Evolutionary conservation across 2,888 invertebrate genomes (phyloP), one percentile per base, ranked within the genome.

Genomic region (Monoplex corrugatus): DNA sequence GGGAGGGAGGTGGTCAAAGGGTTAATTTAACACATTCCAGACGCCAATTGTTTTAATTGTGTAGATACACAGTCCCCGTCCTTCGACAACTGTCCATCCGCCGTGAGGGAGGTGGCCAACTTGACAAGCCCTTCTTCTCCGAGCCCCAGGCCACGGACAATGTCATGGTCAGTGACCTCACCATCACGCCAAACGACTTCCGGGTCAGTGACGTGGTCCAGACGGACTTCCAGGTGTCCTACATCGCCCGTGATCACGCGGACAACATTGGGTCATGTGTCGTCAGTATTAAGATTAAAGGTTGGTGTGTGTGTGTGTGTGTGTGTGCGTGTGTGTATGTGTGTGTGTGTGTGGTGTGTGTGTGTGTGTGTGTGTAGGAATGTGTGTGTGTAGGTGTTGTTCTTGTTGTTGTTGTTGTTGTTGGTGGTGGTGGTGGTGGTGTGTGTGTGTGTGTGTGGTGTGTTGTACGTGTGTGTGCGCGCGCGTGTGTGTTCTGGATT

Each of bases 61-160:
- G 35, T 91, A 94, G 94, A 94, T 89, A 90, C 86, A 2, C 63
- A 90, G 86, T 19, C 78, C 5, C 94, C 94, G 16, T 16, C 32
- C 6, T 91, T 94, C 40, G 13, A 16, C 83, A 90, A 92, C 87
- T 94, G 94, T 87, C 90, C 91, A 1, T 40, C 78, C 3, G 50
- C 82, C 10, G 44, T 23, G 16, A n/a, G 90, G n/a, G 63, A 35
- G n/a, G 78, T 89, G 23, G 84, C 83, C 0, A 89, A 91, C 80
- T 87, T 92, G 75, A 91, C 5, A 75, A 86, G 0, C 87, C 89
- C 19, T 75, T 45, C 35, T 88, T 91, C 13, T 5, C 75, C 1
- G 89, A 90, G 3, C 92, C 92, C 13, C 38, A 72, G 28, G 88
- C 91, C 10, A 35, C 38, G 2, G 94, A 94, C 83, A 93, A 93